Conservation (phyloP, 2,797 vertebrate genomes). For the Aplochiton taeniatus region DNA sequence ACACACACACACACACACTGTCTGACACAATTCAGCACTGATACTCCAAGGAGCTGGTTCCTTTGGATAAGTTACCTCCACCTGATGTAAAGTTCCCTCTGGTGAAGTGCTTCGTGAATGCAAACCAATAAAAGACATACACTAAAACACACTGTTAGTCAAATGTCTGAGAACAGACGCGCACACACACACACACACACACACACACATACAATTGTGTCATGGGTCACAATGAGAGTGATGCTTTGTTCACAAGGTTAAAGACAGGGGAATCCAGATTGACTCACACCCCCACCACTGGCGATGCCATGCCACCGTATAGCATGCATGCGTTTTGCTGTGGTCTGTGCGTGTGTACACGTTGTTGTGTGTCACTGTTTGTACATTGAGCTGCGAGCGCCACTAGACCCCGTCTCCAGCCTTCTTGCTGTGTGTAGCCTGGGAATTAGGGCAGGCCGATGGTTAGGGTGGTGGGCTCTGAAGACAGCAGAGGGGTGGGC, state of each 20-base stretch:
- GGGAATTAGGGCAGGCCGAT: constrained; percentile 19
- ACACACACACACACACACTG: constrained; percentile 18
- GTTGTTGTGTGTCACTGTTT: constrained; percentile 27
- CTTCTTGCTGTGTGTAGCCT: background rate
- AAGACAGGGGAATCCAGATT: constrained; percentile 9
- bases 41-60: constrained; percentile 32
- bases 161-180: background rate
- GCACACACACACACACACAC: constrained; percentile 18
- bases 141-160: constrained; percentile 25
- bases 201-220: constrained; percentile 2
- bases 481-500: constrained; percentile 23
- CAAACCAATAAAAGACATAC: constrained; percentile 26
- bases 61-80: constrained; percentile 41
- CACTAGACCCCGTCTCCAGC: background rate
- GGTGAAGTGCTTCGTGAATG: constrained; percentile 36
- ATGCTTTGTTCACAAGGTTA: constrained; percentile 45
- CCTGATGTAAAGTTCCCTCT: constrained; percentile 51
- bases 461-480: constrained; percentile 21
- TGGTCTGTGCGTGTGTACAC: constrained; percentile 24
- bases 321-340: constrained; percentile 22
- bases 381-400: constrained; percentile 22
- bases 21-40: constrained; percentile 26
- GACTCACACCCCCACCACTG: constrained; percentile 19
- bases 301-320: constrained; percentile 26
- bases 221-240: constrained; percentile 51